Evolutionary conservation across 2,888 invertebrate genomes (phyloP).

Genomic region (Phengaris arion): DNA sequence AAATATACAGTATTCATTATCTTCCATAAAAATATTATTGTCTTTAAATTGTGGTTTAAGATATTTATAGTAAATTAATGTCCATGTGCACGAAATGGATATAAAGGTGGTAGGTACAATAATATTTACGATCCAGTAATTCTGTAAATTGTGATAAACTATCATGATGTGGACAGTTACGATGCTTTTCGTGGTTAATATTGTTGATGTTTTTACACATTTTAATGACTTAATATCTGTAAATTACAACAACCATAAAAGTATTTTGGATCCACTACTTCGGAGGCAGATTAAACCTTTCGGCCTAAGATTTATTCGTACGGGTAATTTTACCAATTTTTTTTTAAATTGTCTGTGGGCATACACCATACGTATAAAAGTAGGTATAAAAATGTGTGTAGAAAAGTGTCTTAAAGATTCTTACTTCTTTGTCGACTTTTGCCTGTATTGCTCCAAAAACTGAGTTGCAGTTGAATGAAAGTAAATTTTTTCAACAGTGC

Average conservation of each 20-base stretch:
- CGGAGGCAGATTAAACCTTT: background rate
- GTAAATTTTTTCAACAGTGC: too few species aligned
- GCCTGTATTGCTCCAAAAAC: too few species aligned
- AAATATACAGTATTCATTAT: background rate
- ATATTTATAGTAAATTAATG: conserved; percentile 17
- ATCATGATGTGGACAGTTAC: conserved; percentile 1
- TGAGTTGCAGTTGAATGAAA: too few species aligned
- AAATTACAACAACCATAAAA: background rate
- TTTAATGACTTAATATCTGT: background rate
- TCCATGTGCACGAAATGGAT: conserved; percentile 2
- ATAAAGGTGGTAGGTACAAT: conserved; percentile 11
- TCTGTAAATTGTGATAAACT: background rate
- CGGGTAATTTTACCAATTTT: background rate
- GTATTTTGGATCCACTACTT: background rate
- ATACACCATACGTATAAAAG: background rate
- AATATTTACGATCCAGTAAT: conserved; percentile 8
- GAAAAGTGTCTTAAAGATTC: too few species aligned
- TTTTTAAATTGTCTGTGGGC: background rate
- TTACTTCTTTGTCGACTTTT: too few species aligned
- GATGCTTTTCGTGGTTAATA: background rate
- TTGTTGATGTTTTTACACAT: conserved; percentile 7
- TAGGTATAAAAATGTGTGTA: too few species aligned
- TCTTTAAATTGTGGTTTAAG: background rate
- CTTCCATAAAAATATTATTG: background rate
- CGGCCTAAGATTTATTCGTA: background rate